These are phyloP conservation scores for Hirudinaria manillensis DNA, from an alignment of 2,888 invertebrate species.

Conservation along the genomic window DNA sequence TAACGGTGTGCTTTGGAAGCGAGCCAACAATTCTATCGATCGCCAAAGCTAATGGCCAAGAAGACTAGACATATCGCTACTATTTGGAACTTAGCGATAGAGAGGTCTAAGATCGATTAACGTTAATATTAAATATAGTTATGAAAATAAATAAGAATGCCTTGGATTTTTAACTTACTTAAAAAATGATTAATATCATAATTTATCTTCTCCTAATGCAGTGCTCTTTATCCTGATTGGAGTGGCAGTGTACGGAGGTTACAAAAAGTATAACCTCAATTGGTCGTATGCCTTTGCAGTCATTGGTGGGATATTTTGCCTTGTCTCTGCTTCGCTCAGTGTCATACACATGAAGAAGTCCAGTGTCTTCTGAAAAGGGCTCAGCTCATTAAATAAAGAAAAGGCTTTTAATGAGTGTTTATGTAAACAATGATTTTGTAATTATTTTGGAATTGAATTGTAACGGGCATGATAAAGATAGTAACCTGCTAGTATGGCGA, in stretches of 20 bases:
- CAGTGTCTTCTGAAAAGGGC: slow-evolving; percentile 30
- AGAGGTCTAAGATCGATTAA: too few relatives aligned
- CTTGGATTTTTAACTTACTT: background rate
- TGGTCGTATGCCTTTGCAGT: slow-evolving; percentile 39
- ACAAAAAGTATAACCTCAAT: slow-evolving; percentile 28
- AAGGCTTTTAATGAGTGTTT: background rate
- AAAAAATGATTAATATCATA: background rate
- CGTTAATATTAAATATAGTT: background rate
- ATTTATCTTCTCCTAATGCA: slow-evolving; percentile 27
- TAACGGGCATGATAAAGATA: too few relatives aligned
- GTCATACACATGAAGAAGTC: slow-evolving; percentile 38
- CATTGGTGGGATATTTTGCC: slow-evolving; percentile 36
- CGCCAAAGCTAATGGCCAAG: background rate
- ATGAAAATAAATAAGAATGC: background rate
- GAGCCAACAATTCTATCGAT: background rate
- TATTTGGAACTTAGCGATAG: background rate
- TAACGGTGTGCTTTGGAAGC: background rate
- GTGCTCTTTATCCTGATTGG: slow-evolving; percentile 39
- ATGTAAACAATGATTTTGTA: background rate
- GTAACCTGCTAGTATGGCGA: too few relatives aligned
- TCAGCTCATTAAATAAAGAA: too few relatives aligned
- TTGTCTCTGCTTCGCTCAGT: slow-evolving; percentile 37
- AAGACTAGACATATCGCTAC: background rate
- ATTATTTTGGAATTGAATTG: background rate
- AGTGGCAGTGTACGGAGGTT: slow-evolving; percentile 36